Conservation (phyloP, 2,797 vertebrate species). For the Amphiprion clarkii region DNA sequence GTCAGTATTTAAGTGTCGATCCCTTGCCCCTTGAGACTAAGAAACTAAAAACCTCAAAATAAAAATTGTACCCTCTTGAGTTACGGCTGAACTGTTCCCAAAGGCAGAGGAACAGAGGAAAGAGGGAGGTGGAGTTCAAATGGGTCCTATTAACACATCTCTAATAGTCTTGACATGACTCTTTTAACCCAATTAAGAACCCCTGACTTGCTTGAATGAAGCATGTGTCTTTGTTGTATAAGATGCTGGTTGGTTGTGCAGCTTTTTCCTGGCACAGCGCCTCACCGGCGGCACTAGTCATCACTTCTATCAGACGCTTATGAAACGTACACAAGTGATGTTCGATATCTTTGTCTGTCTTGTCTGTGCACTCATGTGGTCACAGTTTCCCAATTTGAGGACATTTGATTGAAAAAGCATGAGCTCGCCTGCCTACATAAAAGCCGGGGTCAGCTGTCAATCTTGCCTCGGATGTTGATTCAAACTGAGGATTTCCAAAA, state of each 20-base stretch:
- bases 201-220: slow-evolving; percentile 47
- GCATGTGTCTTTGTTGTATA: slow-evolving; percentile 65
- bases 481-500: slow-evolving; percentile 76
- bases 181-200: slow-evolving; percentile 60
- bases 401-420: slow-evolving; percentile 69
- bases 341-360: slow-evolving; percentile 67
- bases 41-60: slow-evolving; percentile 32
- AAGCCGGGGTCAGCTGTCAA: slow-evolving; percentile 74
- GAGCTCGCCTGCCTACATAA: slow-evolving; percentile 57
- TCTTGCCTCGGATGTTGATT: slow-evolving; percentile 73
- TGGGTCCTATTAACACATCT: slow-evolving; percentile 60
- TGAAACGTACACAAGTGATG: slow-evolving; percentile 72
- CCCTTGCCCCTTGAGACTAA: slow-evolving; percentile 33
- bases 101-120: slow-evolving; percentile 28
- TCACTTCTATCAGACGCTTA: slow-evolving; percentile 77
- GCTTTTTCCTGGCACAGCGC: slow-evolving; percentile 74
- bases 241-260: slow-evolving; percentile 67
- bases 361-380: slow-evolving; percentile 52
- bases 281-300: slow-evolving; percentile 64
- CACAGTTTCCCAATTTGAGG: slow-evolving; percentile 55
- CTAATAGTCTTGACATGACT: slow-evolving; percentile 63
- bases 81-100: slow-evolving; percentile 16
- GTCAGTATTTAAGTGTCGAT: slow-evolving; percentile 57
- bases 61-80: slow-evolving; percentile 27
- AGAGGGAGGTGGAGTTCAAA: slow-evolving; percentile 24